Evolutionary conservation across 2,888 invertebrate genomes (phyloP).

Genomic region (Crocallis elinguaria): DNA sequence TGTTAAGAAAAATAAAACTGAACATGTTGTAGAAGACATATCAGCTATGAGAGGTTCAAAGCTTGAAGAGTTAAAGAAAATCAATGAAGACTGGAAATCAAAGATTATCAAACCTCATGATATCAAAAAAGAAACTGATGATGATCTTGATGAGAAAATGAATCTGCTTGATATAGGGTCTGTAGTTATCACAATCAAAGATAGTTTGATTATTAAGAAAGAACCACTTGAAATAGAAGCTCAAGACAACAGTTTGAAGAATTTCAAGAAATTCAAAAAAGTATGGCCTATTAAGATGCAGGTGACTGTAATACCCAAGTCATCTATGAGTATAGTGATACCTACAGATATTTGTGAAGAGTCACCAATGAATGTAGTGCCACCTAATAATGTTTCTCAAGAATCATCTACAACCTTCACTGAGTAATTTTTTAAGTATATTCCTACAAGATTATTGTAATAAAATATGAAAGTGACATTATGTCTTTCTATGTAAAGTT

Average conservation of each 20-base stretch:
- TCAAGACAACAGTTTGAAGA: conserved; percentile 48
- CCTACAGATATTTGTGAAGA: conserved; percentile 19
- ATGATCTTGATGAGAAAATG: conserved; percentile 66
- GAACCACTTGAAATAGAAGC: conserved; percentile 55
- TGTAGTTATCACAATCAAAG: conserved; percentile 62
- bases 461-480: conserved; percentile 19
- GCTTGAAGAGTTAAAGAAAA: conserved; percentile 65
- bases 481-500: conserved; percentile 19
- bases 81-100: conserved; percentile 43
- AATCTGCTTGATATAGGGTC: conserved; percentile 65
- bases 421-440: not conserved
- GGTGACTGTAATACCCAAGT: conserved; percentile 54
- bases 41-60: conserved; percentile 66
- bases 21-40: conserved; percentile 51
- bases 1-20: conserved; percentile 28
- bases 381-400: not conserved
- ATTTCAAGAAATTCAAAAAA: conserved; percentile 79
- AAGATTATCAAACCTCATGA: conserved; percentile 35
- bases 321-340: conserved; percentile 46
- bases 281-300: conserved; percentile 76
- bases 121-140: conserved; percentile 60
- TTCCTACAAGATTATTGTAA: not conserved
- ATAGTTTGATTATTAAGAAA: conserved; percentile 69
- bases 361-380: conserved; percentile 5
- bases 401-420: conserved; percentile 6